Base-by-base conservation (phyloP, 2,888 invertebrate species). In the Drosophila macrospina region DNA sequence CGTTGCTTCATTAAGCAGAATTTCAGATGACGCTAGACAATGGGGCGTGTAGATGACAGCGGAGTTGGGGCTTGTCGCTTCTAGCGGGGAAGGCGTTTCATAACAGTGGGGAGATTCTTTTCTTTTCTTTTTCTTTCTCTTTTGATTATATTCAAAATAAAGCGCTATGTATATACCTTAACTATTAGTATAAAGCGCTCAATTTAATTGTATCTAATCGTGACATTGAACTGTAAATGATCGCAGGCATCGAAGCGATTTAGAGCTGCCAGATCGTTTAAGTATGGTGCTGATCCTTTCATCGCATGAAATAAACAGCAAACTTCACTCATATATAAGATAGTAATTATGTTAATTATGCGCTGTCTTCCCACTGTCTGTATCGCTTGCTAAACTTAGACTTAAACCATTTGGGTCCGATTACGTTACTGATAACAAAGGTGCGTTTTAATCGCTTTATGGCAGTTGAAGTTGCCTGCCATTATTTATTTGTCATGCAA, bases 1-100 rank as follows among this genome's bases (percentile, higher is more conserved):
- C 89, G 88, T 88, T 88, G 88, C 89, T 88, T 88, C 88, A 88
- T 88, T 88, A 88, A 89, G 89, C 89, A 83, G 85, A 86, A 88
- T 85, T 88, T 83, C 78, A 87, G 79, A 84, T 81, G 81, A 79
- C 73, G 65, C 61, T 60, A 72, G 78, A 74, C 80, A 70, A 68
- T 42, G 61, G 69, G 39, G 48, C 65, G 59, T 56, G 65, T 54
- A 60, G 59, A 57, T 51, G 10, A 20, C 7, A 20, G 8, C 39
- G 54, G 39, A 52, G 37, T 30, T 37, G 44, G 41, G 16, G 36
- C 15, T 8, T 34, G 16, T 20, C 13, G 59, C 36, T 24, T 39
- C 4, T 24, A 36, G 44, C 24, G 13, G 32, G 20, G 11, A 47
- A 62, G 39, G 30, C 54, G 28, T 61, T 50, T 51, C 15, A 15